Base-by-base conservation (phyloP, 2,888 invertebrate species). In the Rhodophaea formosa region DNA sequence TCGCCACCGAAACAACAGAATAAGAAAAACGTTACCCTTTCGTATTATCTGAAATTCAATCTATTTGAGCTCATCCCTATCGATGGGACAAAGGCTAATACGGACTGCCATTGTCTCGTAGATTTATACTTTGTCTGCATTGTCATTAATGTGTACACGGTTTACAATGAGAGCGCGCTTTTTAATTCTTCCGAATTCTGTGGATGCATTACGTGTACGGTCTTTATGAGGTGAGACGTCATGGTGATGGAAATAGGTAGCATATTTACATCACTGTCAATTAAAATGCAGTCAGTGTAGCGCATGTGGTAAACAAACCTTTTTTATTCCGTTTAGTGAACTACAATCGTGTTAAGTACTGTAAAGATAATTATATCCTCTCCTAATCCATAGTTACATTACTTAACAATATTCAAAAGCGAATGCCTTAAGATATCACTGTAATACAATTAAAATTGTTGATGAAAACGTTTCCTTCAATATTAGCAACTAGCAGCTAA, bases 31-130 rank as follows among this genome's bases (percentile, higher is more conserved):
- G 67, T 70, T 77, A 77, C 82, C 79, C 78, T 79, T 78, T 75
- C 76, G 82, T 80, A 86, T 87, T 88, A 89, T 88, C 88, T 84
- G 80, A 81, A 83, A 86, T 87, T 85, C 87, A 86, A 88, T 87
- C 86, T 88, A 85, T 86, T 86, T 84, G 82, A 83, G 84, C 79
- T 78, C 81, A 79, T 83, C 83, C 83, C 84, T 81, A 84, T 86
- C 86, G 84, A 83, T 79, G 80, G 75, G 76, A 84, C 88, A 86
- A 86, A 84, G 84, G 86, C 82, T 84, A 84, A 84, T 84, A 80
- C 80, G 72, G 72, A 43, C 75, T 69, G 72, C 77, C 75, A 86
- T 90, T 90, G 89, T 90, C 82, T 83, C 69, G 70, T 77, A 84
- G 87, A 87, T 88, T 87, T 88, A 87, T 88, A 85, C 83, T 77